phyloP scores from a whole-genome alignment of 2,888 invertebrate genomes.

The Polydrusus pterygomalis region DNA sequence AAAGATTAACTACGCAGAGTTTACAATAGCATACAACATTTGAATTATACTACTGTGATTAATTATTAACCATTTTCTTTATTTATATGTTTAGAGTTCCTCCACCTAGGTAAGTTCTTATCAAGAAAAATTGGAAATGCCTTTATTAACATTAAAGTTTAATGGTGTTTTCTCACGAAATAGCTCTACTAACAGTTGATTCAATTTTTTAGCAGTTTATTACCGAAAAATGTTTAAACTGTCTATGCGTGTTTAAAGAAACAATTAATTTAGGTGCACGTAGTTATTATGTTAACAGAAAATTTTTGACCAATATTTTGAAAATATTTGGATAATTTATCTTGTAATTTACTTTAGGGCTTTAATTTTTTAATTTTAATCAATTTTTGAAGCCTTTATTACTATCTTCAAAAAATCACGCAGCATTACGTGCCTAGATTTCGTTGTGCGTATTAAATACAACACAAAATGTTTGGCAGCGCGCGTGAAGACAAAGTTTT shows the following conservation, averaged over 20 bases:
- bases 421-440: no score
- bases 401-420: no score
- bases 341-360: no score
- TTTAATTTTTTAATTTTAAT: no score
- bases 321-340: no score
- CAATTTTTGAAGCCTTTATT: no score
- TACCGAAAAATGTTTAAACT: not conserved
- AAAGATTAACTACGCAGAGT: not conserved
- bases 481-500: no score
- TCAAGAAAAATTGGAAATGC: slow-evolving; percentile 59
- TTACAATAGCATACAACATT: slow-evolving; percentile 2
- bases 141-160: slow-evolving; percentile 59
- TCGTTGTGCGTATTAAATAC: no score
- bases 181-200: slow-evolving; percentile 57
- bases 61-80: slow-evolving; percentile 67
- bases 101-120: slow-evolving; percentile 82
- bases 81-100: slow-evolving; percentile 77
- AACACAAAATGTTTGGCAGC: no score
- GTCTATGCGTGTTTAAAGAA: not conserved
- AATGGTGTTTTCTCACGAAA: slow-evolving; percentile 58
- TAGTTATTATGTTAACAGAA: no score
- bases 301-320: no score
- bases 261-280: no score
- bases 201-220: slow-evolving; percentile 69
- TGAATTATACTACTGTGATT: not conserved